Percentiles rank a stretch among this genome's conserved stretches.
Conservation (phyloP, 2,888 invertebrate genomes). For the Catocala fraxini region DNA sequence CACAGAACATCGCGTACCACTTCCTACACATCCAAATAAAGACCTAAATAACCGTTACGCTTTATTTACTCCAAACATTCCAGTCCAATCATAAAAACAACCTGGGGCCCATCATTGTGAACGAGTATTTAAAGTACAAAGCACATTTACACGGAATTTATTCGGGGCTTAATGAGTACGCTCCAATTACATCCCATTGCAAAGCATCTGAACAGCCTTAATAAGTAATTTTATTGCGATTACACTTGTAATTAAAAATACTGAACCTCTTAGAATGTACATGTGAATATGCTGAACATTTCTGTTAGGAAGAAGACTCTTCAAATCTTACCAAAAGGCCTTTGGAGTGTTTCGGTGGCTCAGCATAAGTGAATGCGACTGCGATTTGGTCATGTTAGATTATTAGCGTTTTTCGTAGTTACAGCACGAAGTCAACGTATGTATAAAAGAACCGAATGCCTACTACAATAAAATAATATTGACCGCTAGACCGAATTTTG, state of each 20-base stretch:
- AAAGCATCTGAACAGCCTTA: slow-evolving; percentile 28
- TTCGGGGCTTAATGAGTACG: slow-evolving; percentile 35
- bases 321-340: too few relatives aligned
- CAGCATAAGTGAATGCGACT: too few relatives aligned
- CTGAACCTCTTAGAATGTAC: too few relatives aligned
- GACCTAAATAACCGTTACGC: slow-evolving; percentile 25
- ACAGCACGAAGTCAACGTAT: too few relatives aligned
- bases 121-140: slow-evolving; percentile 32
- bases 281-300: too few relatives aligned
- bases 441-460: too few relatives aligned
- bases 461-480: too few relatives aligned
- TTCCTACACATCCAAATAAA: slow-evolving; percentile 11
- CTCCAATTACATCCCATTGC: slow-evolving; percentile 39
- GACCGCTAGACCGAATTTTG: too few relatives aligned
- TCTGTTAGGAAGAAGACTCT: too few relatives aligned
- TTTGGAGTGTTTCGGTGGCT: too few relatives aligned
- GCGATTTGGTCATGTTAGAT: too few relatives aligned
- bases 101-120: slow-evolving; percentile 25
- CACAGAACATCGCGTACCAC: background rate
- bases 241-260: slow-evolving; percentile 40
- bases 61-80: slow-evolving; percentile 31
- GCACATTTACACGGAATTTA: slow-evolving; percentile 42
- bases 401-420: too few relatives aligned
- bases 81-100: slow-evolving; percentile 34
- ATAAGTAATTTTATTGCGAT: slow-evolving; percentile 44